Conservation (phyloP, 2,113 vertebrate species). For the Chlorocebus sabaeus region DNA sequence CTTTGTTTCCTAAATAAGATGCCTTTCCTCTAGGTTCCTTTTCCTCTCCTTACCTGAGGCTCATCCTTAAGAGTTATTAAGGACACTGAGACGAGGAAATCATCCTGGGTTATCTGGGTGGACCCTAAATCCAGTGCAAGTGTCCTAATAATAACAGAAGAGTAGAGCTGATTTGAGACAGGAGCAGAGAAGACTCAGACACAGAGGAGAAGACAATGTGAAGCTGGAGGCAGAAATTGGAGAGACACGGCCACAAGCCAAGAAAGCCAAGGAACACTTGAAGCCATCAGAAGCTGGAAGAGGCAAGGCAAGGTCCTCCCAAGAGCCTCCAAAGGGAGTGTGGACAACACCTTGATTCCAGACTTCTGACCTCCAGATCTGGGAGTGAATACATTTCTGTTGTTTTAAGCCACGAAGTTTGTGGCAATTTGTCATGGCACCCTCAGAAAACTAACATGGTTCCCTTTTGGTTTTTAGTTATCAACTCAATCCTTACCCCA, state of each 20-base stretch:
- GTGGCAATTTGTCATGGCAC: neutral
- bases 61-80: neutral
- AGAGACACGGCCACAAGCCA: neutral
- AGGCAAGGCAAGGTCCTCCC: neutral
- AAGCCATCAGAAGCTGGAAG: neutral
- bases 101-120: neutral
- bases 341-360: neutral
- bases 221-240: neutral
- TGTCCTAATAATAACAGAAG: neutral
- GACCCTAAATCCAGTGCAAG: neutral
- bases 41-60: neutral
- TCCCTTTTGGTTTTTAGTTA: neutral
- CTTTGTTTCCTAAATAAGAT: neutral
- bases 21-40: neutral
- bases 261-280: neutral
- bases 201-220: neutral
- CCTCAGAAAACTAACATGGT: neutral
- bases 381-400: neutral
- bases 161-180: neutral
- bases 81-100: neutral
- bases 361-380: neutral
- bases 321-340: neutral
- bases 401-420: neutral
- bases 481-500: neutral
- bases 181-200: neutral